Conservation (phyloP, 23 tunicate species). For the Ascidia mentula region DNA sequence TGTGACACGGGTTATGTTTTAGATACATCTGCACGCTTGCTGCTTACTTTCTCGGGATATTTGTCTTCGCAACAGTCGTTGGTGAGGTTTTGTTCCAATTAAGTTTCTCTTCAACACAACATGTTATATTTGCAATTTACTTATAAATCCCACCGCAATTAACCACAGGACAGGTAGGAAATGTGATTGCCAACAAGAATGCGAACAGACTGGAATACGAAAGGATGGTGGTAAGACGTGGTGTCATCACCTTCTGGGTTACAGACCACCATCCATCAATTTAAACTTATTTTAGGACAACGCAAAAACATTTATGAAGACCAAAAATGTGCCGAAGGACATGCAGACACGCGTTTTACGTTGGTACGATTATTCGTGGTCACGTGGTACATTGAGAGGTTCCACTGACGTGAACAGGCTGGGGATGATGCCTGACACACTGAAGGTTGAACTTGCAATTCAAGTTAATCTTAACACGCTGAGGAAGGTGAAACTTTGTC, state of each 20-base stretch:
- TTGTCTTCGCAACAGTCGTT: conserved; percentile 91
- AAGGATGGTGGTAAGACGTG: conserved; percentile 68
- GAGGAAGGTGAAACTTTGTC: conserved; percentile 44
- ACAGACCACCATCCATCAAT: neutral
- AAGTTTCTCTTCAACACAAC: neutral
- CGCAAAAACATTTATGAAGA: conserved; percentile 85
- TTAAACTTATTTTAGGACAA: conserved; percentile 56
- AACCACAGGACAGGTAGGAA: conserved; percentile 87
- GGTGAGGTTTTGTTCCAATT: conserved; percentile 36
- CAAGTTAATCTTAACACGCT: conserved; percentile 75
- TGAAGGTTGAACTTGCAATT: conserved; percentile 89
- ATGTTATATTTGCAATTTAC: neutral
- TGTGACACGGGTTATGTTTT: neutral
- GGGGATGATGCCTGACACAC: conserved; percentile 87
- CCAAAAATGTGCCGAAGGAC: conserved; percentile 70
- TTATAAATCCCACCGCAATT: neutral
- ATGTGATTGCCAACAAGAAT: conserved; percentile 78
- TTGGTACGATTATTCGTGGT: conserved; percentile 93
- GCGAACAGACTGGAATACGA: conserved; percentile 77
- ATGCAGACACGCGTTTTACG: conserved; percentile 79
- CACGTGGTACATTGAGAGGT: conserved; percentile 70
- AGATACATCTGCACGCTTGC: conserved; percentile 85
- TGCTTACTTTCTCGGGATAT: conserved; percentile 89
- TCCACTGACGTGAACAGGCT: conserved; percentile 75
- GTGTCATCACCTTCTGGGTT: neutral